Evolutionary conservation across 2,797 vertebrate genomes (phyloP).

Genomic region (Fistularia tabacaria): DNA sequence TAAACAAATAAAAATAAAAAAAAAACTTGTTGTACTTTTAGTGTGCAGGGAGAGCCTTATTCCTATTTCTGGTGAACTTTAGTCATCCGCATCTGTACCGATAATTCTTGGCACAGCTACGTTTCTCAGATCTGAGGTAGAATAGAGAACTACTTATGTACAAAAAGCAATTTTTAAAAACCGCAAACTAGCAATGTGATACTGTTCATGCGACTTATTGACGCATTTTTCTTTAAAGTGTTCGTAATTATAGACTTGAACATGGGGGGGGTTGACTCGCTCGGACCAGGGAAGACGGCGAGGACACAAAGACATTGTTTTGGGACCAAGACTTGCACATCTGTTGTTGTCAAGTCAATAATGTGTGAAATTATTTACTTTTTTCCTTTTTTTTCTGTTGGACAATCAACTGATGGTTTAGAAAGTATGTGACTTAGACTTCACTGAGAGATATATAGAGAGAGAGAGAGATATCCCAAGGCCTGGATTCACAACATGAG

Average conservation of each 20-base stretch:
- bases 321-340: too few species aligned
- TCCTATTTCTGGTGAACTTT: conserved; percentile 53
- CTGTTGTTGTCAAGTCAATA: too few species aligned
- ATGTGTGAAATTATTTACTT: too few species aligned
- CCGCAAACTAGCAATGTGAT: conserved; percentile 54
- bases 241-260: conserved; percentile 34
- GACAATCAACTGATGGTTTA: too few species aligned
- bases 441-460: too few species aligned
- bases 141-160: conserved; percentile 52
- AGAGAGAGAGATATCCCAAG: too few species aligned
- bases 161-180: conserved; percentile 64
- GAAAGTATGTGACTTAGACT: too few species aligned
- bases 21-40: conserved; percentile 24
- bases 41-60: conserved; percentile 60
- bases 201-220: conserved; percentile 37
- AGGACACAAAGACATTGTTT: not conserved
- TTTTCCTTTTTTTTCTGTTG: too few species aligned
- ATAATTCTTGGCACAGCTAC: conserved; percentile 47
- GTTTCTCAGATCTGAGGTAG: conserved; percentile 45
- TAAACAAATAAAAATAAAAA: conserved; percentile 15
- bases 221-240: conserved; percentile 40
- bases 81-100: conserved; percentile 56
- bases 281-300: too few species aligned
- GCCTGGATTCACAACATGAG: too few species aligned
- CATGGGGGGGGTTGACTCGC: conserved; percentile 3